phyloP scores from a whole-genome alignment of 2,113 vertebrate species.

The Ceratotherium simum region DNA sequence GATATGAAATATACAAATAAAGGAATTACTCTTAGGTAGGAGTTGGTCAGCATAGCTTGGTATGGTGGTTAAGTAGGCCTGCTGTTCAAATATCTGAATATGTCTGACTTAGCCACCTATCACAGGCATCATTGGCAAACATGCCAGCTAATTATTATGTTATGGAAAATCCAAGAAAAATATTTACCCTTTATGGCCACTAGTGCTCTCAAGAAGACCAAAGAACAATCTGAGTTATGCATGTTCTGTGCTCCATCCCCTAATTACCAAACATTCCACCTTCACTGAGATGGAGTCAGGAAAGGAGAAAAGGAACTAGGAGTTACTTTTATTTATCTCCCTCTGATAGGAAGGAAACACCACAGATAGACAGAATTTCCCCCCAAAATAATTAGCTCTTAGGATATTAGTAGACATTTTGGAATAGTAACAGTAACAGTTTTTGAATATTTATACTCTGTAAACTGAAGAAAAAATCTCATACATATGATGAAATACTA shows the following conservation, averaged over 20 bases:
- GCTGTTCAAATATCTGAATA: background rate
- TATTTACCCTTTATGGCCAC: background rate
- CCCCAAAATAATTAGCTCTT: background rate
- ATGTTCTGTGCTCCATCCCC: fast-evolving
- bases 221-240: background rate
- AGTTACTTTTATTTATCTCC: background rate
- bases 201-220: background rate
- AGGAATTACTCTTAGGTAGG: background rate
- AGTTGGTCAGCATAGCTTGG: background rate
- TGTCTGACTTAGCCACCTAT: background rate
- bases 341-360: background rate
- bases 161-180: background rate
- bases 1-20: background rate
- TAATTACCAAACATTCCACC: background rate
- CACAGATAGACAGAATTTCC: background rate
- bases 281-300: background rate
- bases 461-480: background rate
- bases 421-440: background rate
- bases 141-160: too few species aligned
- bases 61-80: background rate
- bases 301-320: background rate
- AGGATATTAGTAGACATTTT: background rate
- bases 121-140: background rate
- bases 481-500: background rate
- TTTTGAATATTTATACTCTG: background rate